phyloP scores from a whole-genome alignment of 64 coral and sea anemone species.

The Montipora efflorescens region DNA sequence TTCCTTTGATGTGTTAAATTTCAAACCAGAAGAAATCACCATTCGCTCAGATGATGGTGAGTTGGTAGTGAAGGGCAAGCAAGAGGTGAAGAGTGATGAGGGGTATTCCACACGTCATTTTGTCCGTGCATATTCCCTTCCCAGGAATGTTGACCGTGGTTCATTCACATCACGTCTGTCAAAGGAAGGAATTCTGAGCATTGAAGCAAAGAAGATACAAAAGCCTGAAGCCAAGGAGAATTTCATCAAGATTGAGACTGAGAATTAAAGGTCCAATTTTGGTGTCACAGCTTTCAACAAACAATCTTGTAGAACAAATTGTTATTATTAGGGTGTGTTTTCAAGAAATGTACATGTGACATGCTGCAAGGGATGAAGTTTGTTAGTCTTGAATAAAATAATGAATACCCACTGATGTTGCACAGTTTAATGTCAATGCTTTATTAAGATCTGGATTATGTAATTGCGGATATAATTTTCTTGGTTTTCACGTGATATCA shows the following conservation, averaged over 20 bases:
- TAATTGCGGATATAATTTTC: too few species aligned
- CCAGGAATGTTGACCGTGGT: slow-evolving; percentile 33
- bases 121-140: slow-evolving; percentile 11
- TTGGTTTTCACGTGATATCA: too few species aligned
- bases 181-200: slow-evolving; percentile 44
- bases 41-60: slow-evolving; percentile 50
- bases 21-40: slow-evolving; percentile 49
- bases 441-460: too few species aligned
- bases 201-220: slow-evolving; percentile 34
- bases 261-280: not conserved
- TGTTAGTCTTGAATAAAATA: too few species aligned
- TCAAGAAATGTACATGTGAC: too few species aligned
- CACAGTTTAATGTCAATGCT: too few species aligned
- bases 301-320: too few species aligned
- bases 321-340: too few species aligned
- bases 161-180: slow-evolving; percentile 33
- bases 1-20: slow-evolving; percentile 38
- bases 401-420: too few species aligned
- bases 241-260: slow-evolving; percentile 50
- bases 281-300: too few species aligned
- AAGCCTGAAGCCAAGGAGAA: slow-evolving; percentile 12
- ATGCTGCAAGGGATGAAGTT: too few species aligned
- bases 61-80: slow-evolving; percentile 30
- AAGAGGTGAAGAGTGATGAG: slow-evolving; percentile 19
- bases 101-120: slow-evolving; percentile 29